Base-by-base conservation (phyloP, 2,113 vertebrate species). In the Pao palembangensis region DNA sequence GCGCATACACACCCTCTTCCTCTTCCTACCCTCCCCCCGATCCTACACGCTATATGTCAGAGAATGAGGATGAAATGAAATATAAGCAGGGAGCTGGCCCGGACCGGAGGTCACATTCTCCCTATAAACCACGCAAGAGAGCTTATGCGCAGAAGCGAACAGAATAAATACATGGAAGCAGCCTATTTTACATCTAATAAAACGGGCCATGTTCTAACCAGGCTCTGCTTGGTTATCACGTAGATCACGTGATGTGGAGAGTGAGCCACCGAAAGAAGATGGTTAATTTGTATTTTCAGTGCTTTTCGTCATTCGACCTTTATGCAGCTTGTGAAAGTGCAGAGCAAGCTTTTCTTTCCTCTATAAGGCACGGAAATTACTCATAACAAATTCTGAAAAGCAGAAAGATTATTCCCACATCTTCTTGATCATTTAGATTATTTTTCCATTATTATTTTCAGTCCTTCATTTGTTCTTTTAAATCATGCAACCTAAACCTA, bases 21-120 rank as follows among this genome's bases (percentile, higher is more conserved):
- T 84, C 83, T 86, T 86, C 78, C 80, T 86, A 81, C 84, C 88
- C 88, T 78, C 76, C 81, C 85, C 80, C 86, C 84, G 75, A 71
- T 75, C 74, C 75, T 78, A 75, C 76, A 80, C 73, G 80, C 79
- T 76, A 76, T 79, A 84, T 83, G 82, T 85, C 80, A 88, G 76
- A 82, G 80, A 86, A 76, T 82, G 79, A 86, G 87, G 85, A 87
- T 86, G 82, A 76, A 75, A 77, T 85, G 81, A 84, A 86, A 87
- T 86, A 84, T 68, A 85, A 86, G 75, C 74, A 64, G 75, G 59
- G 66, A 50, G 8, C 71, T 65, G 79, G 55, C 66, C 79, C 76
- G 61, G 19, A 66, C 78, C 75, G 75, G 78, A 87, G 81, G 83
- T 87, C 87, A 87, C 75, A 68, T 43, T 46, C 44, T 58, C 64